A percentile compares a stretch with the other conserved stretches of the same genome.
These are phyloP conservation scores for Oscarella lobularis DNA, from an alignment of 37 sponge, comb jelly and placozoan genomes.

Conservation along the genomic window DNA sequence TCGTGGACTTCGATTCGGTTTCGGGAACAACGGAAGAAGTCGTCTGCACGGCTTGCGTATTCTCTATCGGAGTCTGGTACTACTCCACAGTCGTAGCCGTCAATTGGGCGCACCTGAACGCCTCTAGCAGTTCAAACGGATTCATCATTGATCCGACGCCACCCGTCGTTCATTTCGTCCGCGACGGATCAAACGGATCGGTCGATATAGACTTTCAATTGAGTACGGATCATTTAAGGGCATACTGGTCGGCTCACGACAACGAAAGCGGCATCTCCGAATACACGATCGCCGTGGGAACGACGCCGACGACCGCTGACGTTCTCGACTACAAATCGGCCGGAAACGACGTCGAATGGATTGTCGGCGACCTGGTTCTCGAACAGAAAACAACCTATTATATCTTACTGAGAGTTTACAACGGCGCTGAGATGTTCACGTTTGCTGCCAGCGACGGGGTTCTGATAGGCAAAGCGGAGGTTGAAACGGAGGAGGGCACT, in stretches of 20 bases:
- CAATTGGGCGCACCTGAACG: not conserved
- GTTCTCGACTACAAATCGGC: constrained; percentile 9
- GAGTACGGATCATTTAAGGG: not conserved
- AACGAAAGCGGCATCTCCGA: not conserved
- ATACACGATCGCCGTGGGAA: constrained; percentile 1
- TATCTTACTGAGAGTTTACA: not conserved
- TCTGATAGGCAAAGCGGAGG: not conserved
- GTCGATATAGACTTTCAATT: constrained; percentile 26
- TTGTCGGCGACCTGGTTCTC: not conserved
- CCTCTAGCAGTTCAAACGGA: not conserved
- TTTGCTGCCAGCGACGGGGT: not conserved
- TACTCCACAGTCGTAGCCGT: not conserved
- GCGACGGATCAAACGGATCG: constrained; percentile 2
- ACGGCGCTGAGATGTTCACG: not conserved
- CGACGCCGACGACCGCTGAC: constrained; percentile 15
- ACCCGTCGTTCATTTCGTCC: not conserved
- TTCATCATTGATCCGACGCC: not conserved
- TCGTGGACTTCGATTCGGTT: not conserved
- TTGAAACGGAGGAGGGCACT: too few relatives aligned
- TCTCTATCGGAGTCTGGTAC: not conserved
- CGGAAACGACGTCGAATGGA: not conserved
- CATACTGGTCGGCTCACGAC: constrained; percentile 11
- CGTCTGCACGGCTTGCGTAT: not conserved
- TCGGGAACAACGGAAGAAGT: not conserved
- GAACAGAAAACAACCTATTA: not conserved